Evolutionary conservation across 2,888 invertebrate species (phyloP).

Genomic region (Drosophila borealis): DNA sequence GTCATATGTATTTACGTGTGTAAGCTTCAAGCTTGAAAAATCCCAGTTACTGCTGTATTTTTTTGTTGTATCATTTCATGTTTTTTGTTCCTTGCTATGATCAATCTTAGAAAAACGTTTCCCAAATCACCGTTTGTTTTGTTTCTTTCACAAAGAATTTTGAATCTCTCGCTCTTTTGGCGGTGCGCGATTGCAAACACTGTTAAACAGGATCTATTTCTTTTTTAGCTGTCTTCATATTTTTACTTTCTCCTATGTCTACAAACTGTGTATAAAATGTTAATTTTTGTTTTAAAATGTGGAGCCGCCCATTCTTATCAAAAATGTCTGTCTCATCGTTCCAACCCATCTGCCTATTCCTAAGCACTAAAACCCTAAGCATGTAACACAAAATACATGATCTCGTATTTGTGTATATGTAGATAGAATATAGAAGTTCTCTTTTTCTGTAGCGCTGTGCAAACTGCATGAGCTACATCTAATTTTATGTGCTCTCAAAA

Average conservation of each 20-base stretch:
- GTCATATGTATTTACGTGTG: constrained; percentile 41
- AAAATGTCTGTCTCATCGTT: constrained; percentile 21
- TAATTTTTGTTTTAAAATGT: too few species aligned
- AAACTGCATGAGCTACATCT: constrained; percentile 8
- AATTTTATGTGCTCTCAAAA: constrained; percentile 18
- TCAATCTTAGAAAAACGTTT: constrained; percentile 51
- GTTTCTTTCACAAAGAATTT: constrained; percentile 72
- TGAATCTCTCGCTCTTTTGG: constrained; percentile 39
- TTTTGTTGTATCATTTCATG: constrained; percentile 5
- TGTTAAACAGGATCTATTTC: constrained; percentile 36
- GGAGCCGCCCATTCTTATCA: constrained; percentile 42
- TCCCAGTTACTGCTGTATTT: constrained; percentile 65
- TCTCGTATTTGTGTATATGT: constrained; percentile 27
- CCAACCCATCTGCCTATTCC: constrained; percentile 18
- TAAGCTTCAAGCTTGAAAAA: constrained; percentile 76
- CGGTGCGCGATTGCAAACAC: constrained; percentile 35
- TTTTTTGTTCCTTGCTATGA: constrained; percentile 49
- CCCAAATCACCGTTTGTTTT: constrained; percentile 65
- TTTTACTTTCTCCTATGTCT: constrained; percentile 13
- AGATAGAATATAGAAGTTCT: constrained; percentile 15
- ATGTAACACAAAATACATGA: constrained; percentile 55
- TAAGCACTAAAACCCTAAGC: constrained; percentile 58
- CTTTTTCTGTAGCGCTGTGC: constrained; percentile 22
- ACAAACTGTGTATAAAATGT: constrained; percentile 3
- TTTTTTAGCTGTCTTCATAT: neutral